Conservation (phyloP, 2,797 vertebrate species). For the Mycteria americana region DNA sequence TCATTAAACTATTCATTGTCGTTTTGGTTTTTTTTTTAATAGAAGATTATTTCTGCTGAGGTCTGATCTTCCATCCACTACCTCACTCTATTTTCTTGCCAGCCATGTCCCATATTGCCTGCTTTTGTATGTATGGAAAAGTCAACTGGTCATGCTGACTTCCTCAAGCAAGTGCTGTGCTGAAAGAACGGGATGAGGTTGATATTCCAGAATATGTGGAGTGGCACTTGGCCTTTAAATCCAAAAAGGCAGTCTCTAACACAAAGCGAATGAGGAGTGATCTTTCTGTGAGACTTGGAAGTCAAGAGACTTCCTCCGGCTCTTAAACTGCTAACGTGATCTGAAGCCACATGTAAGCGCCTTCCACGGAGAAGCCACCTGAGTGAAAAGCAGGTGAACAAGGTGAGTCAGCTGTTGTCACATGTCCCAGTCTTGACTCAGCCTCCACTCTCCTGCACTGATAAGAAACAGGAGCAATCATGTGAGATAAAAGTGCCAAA, state of each 20-base stretch:
- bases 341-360: background rate
- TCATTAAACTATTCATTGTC: background rate
- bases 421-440: background rate
- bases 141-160: background rate
- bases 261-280: background rate
- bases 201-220: background rate
- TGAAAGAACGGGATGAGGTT: background rate
- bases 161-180: background rate
- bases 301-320: background rate
- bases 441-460: background rate
- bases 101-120: background rate
- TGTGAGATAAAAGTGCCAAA: background rate
- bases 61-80: background rate
- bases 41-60: background rate
- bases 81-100: background rate
- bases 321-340: background rate
- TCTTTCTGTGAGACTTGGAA: background rate
- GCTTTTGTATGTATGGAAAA: background rate
- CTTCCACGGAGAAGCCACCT: background rate
- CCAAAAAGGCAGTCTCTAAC: background rate
- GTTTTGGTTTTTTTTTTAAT: background rate
- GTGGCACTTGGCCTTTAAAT: background rate
- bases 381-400: background rate
- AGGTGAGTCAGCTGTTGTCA: background rate
- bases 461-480: background rate